phyloP scores from a whole-genome alignment of 2,888 invertebrate species.

The Sesia apiformis region DNA sequence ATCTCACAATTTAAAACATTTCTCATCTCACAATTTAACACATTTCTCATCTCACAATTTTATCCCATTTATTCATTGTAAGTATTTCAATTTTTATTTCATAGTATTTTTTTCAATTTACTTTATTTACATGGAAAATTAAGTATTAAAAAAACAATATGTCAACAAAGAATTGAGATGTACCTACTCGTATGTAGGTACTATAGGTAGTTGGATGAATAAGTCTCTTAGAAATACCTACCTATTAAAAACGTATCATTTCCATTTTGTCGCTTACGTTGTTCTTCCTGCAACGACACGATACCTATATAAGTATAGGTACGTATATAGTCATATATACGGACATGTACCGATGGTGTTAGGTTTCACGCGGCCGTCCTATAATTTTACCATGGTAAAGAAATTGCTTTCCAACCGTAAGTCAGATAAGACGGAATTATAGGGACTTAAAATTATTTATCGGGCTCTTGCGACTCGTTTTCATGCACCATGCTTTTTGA shows the following conservation, averaged over 20 bases:
- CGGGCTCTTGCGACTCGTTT: constrained; percentile 4
- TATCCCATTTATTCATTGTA: no score
- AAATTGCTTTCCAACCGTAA: constrained; percentile 15
- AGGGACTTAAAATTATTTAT: constrained; percentile 21
- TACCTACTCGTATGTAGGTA: no score
- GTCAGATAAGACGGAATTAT: constrained; percentile 23
- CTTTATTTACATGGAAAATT: no score
- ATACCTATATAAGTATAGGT: neutral
- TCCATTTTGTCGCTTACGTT: neutral
- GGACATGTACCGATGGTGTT: constrained; percentile 4
- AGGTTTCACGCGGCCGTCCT: constrained; percentile 12
- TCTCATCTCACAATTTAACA: no score
- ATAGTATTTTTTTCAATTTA: no score
- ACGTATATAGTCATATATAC: neutral
- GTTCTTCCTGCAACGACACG: neutral
- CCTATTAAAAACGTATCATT: neutral
- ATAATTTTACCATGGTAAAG: constrained; percentile 13
- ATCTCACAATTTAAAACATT: no score
- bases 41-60: no score
- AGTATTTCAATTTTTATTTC: no score
- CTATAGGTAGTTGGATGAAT: no score
- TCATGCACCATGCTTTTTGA: constrained; percentile 2
- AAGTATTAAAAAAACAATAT: no score
- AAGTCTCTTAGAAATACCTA: no score
- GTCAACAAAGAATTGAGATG: no score